Conservation (phyloP, 1,140 invertebrate species). For the Plutomurus gul region DNA sequence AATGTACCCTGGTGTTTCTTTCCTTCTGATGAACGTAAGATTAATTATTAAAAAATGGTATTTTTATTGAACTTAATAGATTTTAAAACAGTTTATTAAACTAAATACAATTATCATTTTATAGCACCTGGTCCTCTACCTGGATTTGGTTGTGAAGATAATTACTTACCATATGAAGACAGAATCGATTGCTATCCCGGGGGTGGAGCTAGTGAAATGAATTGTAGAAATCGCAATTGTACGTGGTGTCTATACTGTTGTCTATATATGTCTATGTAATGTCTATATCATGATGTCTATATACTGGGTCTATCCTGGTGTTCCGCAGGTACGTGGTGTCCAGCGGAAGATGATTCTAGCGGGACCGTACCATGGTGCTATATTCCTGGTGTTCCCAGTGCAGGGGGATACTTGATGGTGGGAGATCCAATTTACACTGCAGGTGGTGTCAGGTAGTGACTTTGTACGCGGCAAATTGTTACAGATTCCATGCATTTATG, state of each 20-base stretch:
- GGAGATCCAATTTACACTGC: conserved; percentile 33
- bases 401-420: conserved; percentile 60
- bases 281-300: too few species aligned
- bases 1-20: background rate
- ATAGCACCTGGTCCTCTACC: background rate
- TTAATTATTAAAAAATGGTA: background rate
- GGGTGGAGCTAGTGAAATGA: conserved; percentile 58
- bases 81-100: background rate
- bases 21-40: background rate
- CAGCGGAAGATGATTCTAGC: conserved; percentile 43
- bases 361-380: conserved; percentile 68
- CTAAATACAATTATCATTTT: background rate
- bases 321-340: conserved; percentile 74
- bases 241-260: conserved; percentile 65
- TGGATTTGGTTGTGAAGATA: background rate
- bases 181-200: conserved; percentile 59
- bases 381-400: conserved; percentile 64
- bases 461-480: background rate
- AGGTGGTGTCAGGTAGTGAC: conserved; percentile 43
- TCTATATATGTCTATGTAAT: too few species aligned
- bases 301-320: too few species aligned
- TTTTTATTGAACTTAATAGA: background rate
- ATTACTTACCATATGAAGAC: background rate
- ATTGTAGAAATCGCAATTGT: conserved; percentile 45
- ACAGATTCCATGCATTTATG: too few species aligned